Base-by-base conservation (phyloP, 2,888 invertebrate species). In the Plebejus melissa region DNA sequence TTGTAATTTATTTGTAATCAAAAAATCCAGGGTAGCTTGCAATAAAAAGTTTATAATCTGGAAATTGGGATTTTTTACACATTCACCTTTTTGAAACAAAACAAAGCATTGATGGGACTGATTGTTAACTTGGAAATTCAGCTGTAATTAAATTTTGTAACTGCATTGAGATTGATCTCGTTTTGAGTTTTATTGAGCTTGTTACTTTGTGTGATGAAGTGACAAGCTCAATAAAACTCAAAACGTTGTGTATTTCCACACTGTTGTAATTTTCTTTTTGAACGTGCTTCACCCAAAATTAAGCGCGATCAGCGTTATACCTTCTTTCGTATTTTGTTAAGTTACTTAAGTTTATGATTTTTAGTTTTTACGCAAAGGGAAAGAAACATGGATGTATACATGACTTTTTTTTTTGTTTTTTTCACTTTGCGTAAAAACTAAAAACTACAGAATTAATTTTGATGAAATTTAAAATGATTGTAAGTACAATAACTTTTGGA, bases 121-220 rank as follows among this genome's bases (percentile, higher is more conserved):
- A 65, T 65, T 32, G 65, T 32, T 4, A 32, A 32, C 32, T 65
- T 65, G 32, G 65, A 16, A 65, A 65, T 32, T 65, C 65, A 22
- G 22, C 22, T 32, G 65, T 65, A 5, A 65, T 36, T 36, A 65
- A 36, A 36, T 65, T 65, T 65, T 65, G 32, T 36, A 36, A 65
- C 65, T 65, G 16, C 65, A 36, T 65, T 2, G 65, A 65, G 65
- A 65, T 65, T 65, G 32, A 65, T 60, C 60, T 60, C 60, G 60
- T 65, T 65, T 13, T 65, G 36, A 13, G 5, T 65, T 57, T n/a
- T 58, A 58, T 58, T 58, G 16, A n/a, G 54, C 54, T 54, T 54
- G 54, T 54, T 65, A 65, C 65, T 13, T 36, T 65, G 32, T 36
- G 13, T 32, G 65, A 4, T 36, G 5, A 65, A 36, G 65, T 50